A percentile compares a stretch with the other conserved stretches of the same genome.
phyloP scores from a whole-genome alignment of 2,888 invertebrate species.

The Trachelus stipa region DNA sequence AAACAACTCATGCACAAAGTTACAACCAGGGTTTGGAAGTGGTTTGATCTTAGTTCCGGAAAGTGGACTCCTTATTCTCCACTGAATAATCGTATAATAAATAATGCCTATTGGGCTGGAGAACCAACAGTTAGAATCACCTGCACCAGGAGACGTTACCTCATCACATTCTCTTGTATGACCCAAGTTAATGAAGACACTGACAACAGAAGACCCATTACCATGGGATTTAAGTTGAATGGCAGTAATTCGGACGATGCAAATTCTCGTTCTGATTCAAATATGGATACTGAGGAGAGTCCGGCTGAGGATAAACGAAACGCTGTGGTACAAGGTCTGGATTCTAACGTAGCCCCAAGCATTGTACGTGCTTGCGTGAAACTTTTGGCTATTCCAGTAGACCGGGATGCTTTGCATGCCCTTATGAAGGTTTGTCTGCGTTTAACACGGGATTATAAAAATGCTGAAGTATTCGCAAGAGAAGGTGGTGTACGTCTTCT shows the following conservation, averaged over 20 bases:
- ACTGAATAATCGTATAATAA: conserved; percentile 79
- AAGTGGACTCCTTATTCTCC: conserved; percentile 83
- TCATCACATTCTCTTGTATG: conserved; percentile 83
- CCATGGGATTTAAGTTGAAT: conserved; percentile 71
- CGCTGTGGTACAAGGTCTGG: conserved; percentile 58
- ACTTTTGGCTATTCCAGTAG: conserved; percentile 76
- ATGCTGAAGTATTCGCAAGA: conserved; percentile 78
- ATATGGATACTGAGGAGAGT: conserved; percentile 62
- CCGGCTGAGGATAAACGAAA: conserved; percentile 55
- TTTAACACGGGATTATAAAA: conserved; percentile 78
- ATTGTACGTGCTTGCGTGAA: conserved; percentile 73
- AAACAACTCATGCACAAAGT: conserved; percentile 74
- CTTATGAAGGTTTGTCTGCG: conserved; percentile 80
- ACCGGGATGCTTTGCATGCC: conserved; percentile 83
- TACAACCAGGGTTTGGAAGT: conserved; percentile 78
- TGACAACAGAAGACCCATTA: conserved; percentile 83
- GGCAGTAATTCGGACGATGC: conserved; percentile 43
- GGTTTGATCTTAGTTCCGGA: conserved; percentile 85
- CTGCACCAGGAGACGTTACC: conserved; percentile 80
- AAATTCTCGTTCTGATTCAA: conserved; percentile 51
- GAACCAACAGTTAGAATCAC: conserved; percentile 77
- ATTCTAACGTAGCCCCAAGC: conserved; percentile 57
- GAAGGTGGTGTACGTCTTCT: conserved; percentile 80
- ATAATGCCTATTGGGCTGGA: conserved; percentile 81
- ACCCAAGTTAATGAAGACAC: conserved; percentile 87